phyloP scores from a whole-genome alignment of 2,888 invertebrate species.

The Diadegma fenestrale region DNA sequence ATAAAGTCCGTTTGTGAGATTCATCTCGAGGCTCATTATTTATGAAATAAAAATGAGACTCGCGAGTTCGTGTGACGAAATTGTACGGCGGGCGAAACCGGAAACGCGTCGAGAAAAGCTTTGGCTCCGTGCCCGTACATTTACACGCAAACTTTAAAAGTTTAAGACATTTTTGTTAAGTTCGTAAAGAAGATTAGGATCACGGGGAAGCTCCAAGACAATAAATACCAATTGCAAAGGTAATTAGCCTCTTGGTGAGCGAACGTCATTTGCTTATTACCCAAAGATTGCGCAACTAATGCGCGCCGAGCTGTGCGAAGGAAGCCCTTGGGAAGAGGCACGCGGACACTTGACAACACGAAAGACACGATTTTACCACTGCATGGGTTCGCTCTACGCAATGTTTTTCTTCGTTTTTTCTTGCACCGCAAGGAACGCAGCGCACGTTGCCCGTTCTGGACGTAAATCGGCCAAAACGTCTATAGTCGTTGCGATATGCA shows the following conservation, averaged over 20 bases:
- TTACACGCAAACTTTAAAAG: background rate
- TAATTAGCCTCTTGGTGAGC: conserved; percentile 31
- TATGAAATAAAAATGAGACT: conserved; percentile 52
- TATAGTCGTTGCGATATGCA: background rate
- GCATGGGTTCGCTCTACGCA: background rate
- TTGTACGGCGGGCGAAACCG: conserved; percentile 38
- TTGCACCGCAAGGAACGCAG: background rate
- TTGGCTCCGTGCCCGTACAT: conserved; percentile 29
- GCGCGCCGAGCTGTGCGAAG: background rate
- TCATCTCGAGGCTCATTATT: conserved; percentile 43
- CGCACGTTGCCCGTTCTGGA: background rate
- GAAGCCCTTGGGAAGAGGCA: conserved; percentile 8
- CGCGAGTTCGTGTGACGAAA: conserved; percentile 48
- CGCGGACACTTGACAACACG: conserved; percentile 1
- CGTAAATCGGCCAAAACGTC: background rate
- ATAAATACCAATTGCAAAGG: conserved; percentile 31
- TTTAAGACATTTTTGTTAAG: background rate
- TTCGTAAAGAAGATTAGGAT: background rate
- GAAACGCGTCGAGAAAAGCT: conserved; percentile 44
- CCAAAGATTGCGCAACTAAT: conserved; percentile 28
- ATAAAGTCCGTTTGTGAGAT: conserved; percentile 23
- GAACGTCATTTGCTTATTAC: background rate
- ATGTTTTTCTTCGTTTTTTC: background rate
- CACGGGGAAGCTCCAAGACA: background rate
- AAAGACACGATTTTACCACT: background rate